Percentiles rank a stretch among this genome's conserved stretches.
phyloP scores from a whole-genome alignment of 2,797 vertebrate species.

The Etheostoma perlongum region DNA sequence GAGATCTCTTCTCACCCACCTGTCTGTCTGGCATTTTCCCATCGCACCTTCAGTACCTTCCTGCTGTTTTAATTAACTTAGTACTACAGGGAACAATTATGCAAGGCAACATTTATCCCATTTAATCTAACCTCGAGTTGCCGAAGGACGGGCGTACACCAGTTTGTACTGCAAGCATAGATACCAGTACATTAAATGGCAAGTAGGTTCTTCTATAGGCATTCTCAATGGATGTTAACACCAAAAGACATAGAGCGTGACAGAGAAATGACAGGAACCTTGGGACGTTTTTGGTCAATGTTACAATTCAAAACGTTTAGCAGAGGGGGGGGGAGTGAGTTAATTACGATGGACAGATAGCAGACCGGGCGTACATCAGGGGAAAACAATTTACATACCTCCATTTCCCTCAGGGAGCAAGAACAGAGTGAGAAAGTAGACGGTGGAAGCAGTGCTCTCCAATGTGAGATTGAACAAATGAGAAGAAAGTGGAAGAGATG shows the following conservation, averaged over 20 bases:
- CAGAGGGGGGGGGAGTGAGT: conserved; percentile 35
- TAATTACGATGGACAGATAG: conserved; percentile 71
- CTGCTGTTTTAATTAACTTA: conserved; percentile 80
- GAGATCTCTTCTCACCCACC: conserved; percentile 61
- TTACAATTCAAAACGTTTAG: conserved; percentile 9
- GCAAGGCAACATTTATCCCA: conserved; percentile 73
- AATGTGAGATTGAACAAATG: conserved; percentile 26
- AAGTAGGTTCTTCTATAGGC: background rate
- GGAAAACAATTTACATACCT: conserved; percentile 76
- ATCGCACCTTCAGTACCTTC: conserved; percentile 73
- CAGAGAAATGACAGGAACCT: background rate
- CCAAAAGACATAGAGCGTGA: conserved; percentile 5
- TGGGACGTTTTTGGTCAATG: conserved; percentile 21
- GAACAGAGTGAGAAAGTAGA: conserved; percentile 38
- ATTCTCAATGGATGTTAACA: conserved; percentile 5
- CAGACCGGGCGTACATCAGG: conserved; percentile 45
- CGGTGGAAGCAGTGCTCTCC: background rate
- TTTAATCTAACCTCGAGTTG: conserved; percentile 63
- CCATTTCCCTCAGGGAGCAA: conserved; percentile 52
- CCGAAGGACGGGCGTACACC: conserved; percentile 35
- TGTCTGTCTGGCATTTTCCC: conserved; percentile 71
- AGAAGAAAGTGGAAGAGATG: conserved; percentile 28
- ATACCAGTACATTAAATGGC: conserved; percentile 12
- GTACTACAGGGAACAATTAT: conserved; percentile 80
- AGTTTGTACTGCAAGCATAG: conserved; percentile 1